These are phyloP conservation scores for Pomacea maculata DNA, from an alignment of 1,140 invertebrate species.

Conservation along the genomic window DNA sequence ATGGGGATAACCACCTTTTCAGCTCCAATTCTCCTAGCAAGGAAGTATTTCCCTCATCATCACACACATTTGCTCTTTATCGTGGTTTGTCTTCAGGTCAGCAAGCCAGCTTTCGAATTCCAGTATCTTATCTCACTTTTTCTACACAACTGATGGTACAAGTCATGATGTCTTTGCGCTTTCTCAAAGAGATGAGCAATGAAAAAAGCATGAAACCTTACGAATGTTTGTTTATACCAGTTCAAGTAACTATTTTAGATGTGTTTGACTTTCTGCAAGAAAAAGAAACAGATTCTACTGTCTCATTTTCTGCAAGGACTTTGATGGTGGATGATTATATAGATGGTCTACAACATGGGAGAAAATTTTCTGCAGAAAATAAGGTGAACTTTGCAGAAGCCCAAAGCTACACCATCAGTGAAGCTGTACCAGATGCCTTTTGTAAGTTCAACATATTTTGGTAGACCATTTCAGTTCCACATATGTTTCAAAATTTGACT, in stretches of 20 bases:
- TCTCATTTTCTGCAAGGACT: not conserved
- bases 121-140: not conserved
- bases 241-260: not conserved
- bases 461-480: too few species aligned
- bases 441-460: too few species aligned
- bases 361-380: not conserved
- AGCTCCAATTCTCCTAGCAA: not conserved
- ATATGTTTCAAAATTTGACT: too few species aligned
- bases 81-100: not conserved
- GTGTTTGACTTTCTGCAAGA: not conserved
- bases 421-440: too few species aligned
- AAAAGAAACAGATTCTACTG: not conserved
- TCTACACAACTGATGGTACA: not conserved
- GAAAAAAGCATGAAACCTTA: not conserved
- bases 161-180: not conserved
- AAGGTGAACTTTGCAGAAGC: too few species aligned
- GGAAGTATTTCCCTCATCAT: not conserved
- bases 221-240: not conserved
- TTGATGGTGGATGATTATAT: not conserved
- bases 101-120: not conserved
- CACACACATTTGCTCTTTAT: not conserved
- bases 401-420: too few species aligned
- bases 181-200: not conserved
- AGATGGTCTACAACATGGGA: not conserved
- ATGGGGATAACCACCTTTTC: not conserved